These are phyloP conservation scores for Lacerta bilineata DNA, from an alignment of 2,797 vertebrate species.

Conservation along the genomic window DNA sequence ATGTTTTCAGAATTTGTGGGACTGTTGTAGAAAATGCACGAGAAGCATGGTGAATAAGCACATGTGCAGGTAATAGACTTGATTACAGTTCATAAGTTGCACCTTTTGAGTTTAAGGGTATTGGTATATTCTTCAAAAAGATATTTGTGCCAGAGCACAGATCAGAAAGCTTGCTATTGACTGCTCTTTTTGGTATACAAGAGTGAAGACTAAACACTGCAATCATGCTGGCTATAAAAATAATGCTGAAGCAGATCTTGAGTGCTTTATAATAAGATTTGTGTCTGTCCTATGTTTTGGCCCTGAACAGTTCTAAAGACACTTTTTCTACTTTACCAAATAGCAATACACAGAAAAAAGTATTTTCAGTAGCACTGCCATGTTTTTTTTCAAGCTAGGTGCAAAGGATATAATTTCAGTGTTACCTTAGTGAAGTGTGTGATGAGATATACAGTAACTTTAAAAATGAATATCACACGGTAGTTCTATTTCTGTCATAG, in stretches of 20 bases:
- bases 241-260: neutral
- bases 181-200: neutral
- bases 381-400: neutral
- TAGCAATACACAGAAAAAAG: neutral
- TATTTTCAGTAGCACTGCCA: neutral
- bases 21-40: conserved; percentile 55
- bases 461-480: neutral
- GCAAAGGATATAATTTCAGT: neutral
- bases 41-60: conserved; percentile 55
- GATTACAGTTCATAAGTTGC: conserved; percentile 44
- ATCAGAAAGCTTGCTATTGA: neutral
- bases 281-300: neutral
- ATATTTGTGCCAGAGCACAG: neutral
- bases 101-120: conserved; percentile 29
- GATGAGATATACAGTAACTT: neutral
- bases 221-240: neutral
- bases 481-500: neutral
- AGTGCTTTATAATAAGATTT: neutral
- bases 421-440: neutral
- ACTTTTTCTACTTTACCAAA: neutral
- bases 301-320: neutral
- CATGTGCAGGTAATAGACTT: conserved; percentile 37
- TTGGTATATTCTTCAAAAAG: conserved; percentile 6
- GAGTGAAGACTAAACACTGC: neutral
- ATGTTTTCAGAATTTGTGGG: conserved; percentile 49